phyloP scores from a whole-genome alignment of 1,140 invertebrate genomes.

The Homarus americanus region DNA sequence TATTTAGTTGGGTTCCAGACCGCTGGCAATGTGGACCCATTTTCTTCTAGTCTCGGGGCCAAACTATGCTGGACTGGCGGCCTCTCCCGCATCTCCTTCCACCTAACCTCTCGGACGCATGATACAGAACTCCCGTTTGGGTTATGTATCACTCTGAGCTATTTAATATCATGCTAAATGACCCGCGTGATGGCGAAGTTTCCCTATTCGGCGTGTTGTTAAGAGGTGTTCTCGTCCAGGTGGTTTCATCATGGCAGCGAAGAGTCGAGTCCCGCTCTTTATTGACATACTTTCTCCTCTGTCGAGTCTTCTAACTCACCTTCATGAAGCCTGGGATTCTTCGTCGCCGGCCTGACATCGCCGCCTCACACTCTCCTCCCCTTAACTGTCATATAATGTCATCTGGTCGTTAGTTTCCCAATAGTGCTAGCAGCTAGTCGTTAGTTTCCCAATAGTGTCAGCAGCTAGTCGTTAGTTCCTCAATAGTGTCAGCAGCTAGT shows the following conservation, averaged over 20 bases:
- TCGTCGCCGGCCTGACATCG: constrained; percentile 24
- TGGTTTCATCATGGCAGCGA: background rate
- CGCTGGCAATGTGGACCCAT: constrained; percentile 43
- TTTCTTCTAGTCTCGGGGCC: constrained; percentile 31
- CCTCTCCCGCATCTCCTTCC: background rate
- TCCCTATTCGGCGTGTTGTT: constrained; percentile 26
- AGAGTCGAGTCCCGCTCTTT: constrained; percentile 18
- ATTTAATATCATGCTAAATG: constrained; percentile 57
- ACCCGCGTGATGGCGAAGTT: constrained; percentile 45
- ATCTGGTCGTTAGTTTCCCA: too few species aligned
- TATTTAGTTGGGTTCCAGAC: constrained; percentile 27
- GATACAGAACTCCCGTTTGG: background rate
- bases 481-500: too few species aligned
- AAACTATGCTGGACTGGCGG: constrained; percentile 38
- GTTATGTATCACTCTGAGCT: constrained; percentile 54
- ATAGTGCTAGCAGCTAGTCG: too few species aligned
- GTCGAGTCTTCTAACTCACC: constrained; percentile 42
- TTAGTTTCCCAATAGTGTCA: too few species aligned
- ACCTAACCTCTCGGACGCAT: background rate
- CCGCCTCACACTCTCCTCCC: constrained; percentile 20
- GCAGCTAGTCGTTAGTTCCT: too few species aligned
- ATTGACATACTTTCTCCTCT: constrained; percentile 63
- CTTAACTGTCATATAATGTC: background rate
- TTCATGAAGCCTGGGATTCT: constrained; percentile 30
- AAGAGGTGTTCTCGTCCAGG: constrained; percentile 14